phyloP scores from a whole-genome alignment of 2,113 vertebrate genomes.

The Capricornis sumatraensis region DNA sequence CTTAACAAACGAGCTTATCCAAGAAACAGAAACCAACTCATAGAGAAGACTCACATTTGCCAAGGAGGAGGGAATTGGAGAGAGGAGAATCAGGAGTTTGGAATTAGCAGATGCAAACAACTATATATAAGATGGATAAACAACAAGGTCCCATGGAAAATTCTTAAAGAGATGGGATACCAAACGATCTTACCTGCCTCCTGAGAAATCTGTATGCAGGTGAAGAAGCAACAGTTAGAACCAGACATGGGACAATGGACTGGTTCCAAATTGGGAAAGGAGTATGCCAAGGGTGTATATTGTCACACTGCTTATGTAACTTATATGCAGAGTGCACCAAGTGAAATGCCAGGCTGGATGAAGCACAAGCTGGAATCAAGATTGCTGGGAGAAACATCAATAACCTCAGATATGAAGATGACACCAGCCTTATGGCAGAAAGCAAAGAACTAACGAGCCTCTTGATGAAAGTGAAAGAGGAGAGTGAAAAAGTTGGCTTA shows the following conservation, averaged over 20 bases:
- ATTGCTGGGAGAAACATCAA: background rate
- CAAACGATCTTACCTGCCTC: background rate
- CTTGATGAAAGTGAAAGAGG: background rate
- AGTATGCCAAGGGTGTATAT: background rate
- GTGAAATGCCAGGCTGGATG: background rate
- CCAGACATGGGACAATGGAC: rapidly evolving
- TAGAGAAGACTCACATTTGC: background rate
- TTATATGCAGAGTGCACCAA: background rate
- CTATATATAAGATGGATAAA: background rate
- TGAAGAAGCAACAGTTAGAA: background rate
- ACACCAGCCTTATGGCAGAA: background rate
- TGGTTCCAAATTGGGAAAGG: background rate
- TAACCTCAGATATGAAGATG: background rate
- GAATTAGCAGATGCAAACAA: background rate
- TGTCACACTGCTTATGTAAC: background rate
- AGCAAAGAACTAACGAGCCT: background rate
- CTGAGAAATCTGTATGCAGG: background rate
- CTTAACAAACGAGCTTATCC: background rate
- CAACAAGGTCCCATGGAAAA: background rate
- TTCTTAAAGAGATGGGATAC: background rate
- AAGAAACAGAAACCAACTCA: background rate
- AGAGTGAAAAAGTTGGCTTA: background rate
- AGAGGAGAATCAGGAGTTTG: background rate
- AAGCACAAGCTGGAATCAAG: background rate
- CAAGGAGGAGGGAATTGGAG: background rate